Conservation (phyloP, 1,140 invertebrate genomes). For the Cydia fagiglandana region DNA sequence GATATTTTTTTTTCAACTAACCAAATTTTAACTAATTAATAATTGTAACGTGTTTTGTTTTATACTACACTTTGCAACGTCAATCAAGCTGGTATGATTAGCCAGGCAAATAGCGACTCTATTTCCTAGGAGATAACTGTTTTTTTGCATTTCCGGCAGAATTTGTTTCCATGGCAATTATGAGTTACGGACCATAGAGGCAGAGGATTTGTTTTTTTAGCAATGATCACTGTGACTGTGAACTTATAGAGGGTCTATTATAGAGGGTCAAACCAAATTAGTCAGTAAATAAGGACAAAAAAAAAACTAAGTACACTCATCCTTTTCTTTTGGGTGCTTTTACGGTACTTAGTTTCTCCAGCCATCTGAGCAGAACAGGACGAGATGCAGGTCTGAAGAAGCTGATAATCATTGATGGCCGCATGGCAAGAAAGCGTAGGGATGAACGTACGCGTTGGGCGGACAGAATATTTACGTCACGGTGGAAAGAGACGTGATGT, state of each 20-base stretch:
- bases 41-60: slow-evolving; percentile 29
- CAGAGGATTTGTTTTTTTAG: slow-evolving; percentile 13
- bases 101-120: background rate
- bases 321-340: no score
- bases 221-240: background rate
- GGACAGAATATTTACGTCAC: no score
- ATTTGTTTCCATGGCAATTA: slow-evolving; percentile 14
- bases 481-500: slow-evolving; percentile 11
- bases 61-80: slow-evolving; percentile 20
- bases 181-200: slow-evolving; percentile 32
- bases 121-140: background rate
- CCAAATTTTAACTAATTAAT: slow-evolving; percentile 23
- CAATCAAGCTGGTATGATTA: slow-evolving; percentile 3
- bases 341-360: no score
- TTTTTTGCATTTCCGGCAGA: slow-evolving; percentile 14
- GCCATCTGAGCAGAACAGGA: no score
- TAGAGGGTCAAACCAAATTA: no score
- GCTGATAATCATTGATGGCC: no score
- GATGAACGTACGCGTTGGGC: no score
- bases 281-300: no score
- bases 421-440: no score
- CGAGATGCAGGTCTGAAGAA: no score
- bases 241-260: no score
- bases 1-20: background rate
- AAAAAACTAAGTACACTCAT: no score